Evolutionary conservation across 2,113 vertebrate genomes (phyloP).

Genomic region (Gracilinanus agilis): DNA sequence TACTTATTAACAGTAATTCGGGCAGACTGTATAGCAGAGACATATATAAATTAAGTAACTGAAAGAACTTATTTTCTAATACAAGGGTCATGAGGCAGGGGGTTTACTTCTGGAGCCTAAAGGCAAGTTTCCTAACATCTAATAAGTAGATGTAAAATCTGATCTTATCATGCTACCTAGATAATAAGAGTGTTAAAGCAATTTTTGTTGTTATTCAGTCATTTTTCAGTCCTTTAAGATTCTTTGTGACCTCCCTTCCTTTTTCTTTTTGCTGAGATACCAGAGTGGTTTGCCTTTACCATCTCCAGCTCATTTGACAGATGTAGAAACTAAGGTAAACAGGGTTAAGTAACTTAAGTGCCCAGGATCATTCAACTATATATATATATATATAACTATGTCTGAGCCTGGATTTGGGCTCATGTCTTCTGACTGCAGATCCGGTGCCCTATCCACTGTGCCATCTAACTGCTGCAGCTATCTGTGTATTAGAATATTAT

Average conservation of each 20-base stretch:
- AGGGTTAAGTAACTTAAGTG: not conserved
- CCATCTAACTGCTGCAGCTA: not conserved
- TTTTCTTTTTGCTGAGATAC: not conserved
- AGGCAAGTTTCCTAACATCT: slow-evolving; percentile 16
- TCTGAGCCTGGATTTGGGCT: not conserved
- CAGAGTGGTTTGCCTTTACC: not conserved
- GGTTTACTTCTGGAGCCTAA: slow-evolving; percentile 26
- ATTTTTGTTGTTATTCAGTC: not conserved
- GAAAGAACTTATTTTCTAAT: slow-evolving; percentile 7
- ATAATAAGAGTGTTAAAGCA: slow-evolving; percentile 36
- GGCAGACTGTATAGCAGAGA: not conserved
- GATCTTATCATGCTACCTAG: slow-evolving; percentile 22
- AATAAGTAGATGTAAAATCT: slow-evolving; percentile 33
- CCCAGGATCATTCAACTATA: not conserved
- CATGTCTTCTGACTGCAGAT: not conserved
- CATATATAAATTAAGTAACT: not conserved
- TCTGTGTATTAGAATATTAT: not conserved
- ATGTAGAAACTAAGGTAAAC: not conserved
- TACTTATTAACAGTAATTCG: slow-evolving; percentile 8
- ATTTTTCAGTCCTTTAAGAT: not conserved
- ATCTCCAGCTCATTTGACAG: not conserved
- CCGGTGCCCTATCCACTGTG: not conserved
- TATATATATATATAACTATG: too few relatives aligned
- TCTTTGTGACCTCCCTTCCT: not conserved
- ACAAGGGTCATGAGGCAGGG: slow-evolving; percentile 17